Conservation (phyloP, 1,140 invertebrate species). For the Leptopilina clavipes region DNA sequence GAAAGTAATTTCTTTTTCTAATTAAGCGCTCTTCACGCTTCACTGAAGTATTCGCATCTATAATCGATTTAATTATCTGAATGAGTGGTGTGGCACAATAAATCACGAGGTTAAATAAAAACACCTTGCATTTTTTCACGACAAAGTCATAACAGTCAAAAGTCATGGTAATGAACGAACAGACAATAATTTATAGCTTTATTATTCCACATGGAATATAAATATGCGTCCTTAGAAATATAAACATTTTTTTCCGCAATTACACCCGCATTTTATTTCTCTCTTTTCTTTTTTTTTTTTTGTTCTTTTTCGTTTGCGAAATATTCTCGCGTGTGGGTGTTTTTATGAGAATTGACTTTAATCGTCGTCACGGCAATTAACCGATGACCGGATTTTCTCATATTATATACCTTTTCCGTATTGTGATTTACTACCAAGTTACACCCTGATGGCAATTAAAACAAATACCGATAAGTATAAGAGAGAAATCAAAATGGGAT, state of each 20-base stretch:
- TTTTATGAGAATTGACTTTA: slow-evolving; percentile 51
- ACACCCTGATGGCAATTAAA: slow-evolving; percentile 44
- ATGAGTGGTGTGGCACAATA: background rate
- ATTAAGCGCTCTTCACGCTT: background rate
- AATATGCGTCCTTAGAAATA: slow-evolving; percentile 1
- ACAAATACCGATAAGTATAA: slow-evolving; percentile 14
- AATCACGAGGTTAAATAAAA: slow-evolving; percentile 4
- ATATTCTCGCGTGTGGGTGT: slow-evolving; percentile 51
- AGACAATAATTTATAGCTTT: background rate
- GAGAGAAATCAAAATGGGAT: slow-evolving; percentile 36
- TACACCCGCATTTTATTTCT: background rate
- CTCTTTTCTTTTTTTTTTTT: slow-evolving; percentile 9
- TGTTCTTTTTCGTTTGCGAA: slow-evolving; percentile 28
- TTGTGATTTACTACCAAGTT: slow-evolving; percentile 50
- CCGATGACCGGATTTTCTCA: slow-evolving; percentile 20
- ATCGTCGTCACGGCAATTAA: slow-evolving; percentile 46
- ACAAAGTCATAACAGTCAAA: slow-evolving; percentile 30
- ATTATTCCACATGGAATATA: slow-evolving; percentile 37
- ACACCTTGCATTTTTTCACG: background rate
- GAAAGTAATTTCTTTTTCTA: background rate
- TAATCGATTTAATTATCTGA: slow-evolving; percentile 1
- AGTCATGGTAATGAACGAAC: slow-evolving; percentile 31
- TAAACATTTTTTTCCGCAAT: slow-evolving; percentile 41
- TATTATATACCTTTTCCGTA: slow-evolving; percentile 37
- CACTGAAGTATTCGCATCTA: background rate